phyloP scores from a whole-genome alignment of 2,888 invertebrate genomes.

The Stomorhina lunata region DNA sequence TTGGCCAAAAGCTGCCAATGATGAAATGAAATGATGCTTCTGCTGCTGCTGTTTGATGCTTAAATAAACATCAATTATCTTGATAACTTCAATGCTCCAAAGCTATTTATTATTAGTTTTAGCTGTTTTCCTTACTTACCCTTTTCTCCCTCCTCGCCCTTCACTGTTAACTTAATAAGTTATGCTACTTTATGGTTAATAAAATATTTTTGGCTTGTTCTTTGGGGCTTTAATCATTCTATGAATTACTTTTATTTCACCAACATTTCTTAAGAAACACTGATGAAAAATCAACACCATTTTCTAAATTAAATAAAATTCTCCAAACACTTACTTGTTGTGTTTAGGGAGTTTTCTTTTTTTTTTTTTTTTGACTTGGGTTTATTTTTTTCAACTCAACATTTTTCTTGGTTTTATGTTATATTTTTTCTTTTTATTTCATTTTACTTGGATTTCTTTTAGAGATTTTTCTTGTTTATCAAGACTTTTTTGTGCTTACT shows the following conservation, averaged over 20 bases:
- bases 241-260: neutral
- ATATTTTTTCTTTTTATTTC: constrained; percentile 48
- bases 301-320: constrained; percentile 72
- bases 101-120: neutral
- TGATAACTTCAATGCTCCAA: constrained; percentile 46
- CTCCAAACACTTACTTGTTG: constrained; percentile 50
- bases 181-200: neutral
- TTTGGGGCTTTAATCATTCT: neutral
- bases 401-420: neutral
- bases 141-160: too few species aligned
- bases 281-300: constrained; percentile 75
- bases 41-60: constrained; percentile 37
- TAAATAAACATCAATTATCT: constrained; percentile 53
- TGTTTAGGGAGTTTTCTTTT: constrained; percentile 40
- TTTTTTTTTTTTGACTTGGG: too few species aligned
- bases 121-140: too few species aligned
- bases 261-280: neutral
- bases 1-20: too few species aligned
- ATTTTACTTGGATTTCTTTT: constrained; percentile 14
- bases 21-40: constrained; percentile 14
- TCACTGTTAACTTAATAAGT: neutral
- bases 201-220: neutral
- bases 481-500: constrained; percentile 42
- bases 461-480: neutral
- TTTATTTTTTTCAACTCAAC: neutral